phyloP scores from a whole-genome alignment of 2,797 vertebrate genomes.

The Hipposideros larvatus region DNA sequence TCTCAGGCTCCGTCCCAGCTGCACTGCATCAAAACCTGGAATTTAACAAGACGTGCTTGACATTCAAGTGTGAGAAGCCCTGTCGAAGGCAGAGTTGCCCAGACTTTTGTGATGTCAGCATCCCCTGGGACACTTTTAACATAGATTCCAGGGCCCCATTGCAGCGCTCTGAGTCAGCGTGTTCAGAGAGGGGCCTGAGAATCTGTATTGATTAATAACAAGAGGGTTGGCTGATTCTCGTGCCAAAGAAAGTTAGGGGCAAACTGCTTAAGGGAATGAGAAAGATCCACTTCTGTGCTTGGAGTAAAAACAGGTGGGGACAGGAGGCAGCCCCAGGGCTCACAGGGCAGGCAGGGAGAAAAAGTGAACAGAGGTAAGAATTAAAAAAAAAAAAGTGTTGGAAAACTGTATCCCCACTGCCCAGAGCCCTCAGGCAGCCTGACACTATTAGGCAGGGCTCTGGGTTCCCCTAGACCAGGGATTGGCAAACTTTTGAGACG shows the following conservation, averaged over 20 bases:
- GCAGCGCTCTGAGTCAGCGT: neutral
- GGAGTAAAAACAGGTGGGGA: neutral
- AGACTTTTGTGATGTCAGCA: rapidly evolving
- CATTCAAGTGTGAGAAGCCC: rapidly evolving
- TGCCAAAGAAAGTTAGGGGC: neutral
- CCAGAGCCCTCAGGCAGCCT: neutral
- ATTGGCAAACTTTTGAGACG: too few species aligned
- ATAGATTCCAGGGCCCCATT: rapidly evolving
- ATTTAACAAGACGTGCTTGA: neutral
- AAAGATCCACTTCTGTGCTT: neutral
- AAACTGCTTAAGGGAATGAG: neutral
- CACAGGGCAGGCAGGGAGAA: rapidly evolving
- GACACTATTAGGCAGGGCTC: too few species aligned
- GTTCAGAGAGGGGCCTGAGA: neutral
- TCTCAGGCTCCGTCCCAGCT: too few species aligned
- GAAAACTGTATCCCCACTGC: rapidly evolving
- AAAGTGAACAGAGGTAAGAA: neutral
- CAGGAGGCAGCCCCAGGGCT: rapidly evolving
- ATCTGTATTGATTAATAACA: neutral
- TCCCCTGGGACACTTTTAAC: too few species aligned
- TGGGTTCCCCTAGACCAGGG: neutral
- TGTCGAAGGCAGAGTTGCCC: neutral
- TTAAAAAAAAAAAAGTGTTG: neutral
- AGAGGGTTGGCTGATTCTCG: neutral
- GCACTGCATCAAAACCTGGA: neutral